A percentile compares a stretch with the other conserved stretches of the same genome.
Evolutionary conservation across 2,797 vertebrate species (phyloP).

Genomic region (Argentina silus): DNA sequence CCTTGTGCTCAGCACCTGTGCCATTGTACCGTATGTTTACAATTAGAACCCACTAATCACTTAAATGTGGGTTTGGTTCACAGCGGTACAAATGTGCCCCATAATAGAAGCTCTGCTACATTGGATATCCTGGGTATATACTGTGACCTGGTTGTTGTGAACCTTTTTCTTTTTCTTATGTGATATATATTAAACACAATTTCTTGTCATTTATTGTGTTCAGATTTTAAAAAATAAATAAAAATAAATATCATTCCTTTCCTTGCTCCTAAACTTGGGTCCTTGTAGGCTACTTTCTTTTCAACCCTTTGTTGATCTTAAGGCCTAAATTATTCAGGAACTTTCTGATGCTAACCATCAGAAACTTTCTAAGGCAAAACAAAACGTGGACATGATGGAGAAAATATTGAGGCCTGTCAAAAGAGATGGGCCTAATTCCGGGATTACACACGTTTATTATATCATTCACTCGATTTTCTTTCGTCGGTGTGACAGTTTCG

Average conservation of each 20-base stretch:
- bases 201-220: too few relatives aligned
- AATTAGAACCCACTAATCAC: constrained; percentile 25
- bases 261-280: too few relatives aligned
- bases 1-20: constrained; percentile 23
- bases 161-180: too few relatives aligned
- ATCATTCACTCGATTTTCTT: constrained; percentile 1
- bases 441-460: constrained; percentile 25
- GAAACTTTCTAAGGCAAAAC: not conserved
- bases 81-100: constrained; percentile 11
- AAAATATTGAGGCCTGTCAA: not conserved
- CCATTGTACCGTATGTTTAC: constrained; percentile 26
- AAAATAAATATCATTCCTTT: too few relatives aligned
- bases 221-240: too few relatives aligned
- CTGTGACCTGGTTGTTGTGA: too few relatives aligned
- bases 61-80: constrained; percentile 24
- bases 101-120: not conserved
- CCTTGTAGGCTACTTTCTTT: not conserved
- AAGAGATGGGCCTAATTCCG: not conserved
- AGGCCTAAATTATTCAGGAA: not conserved
- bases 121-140: too few relatives aligned
- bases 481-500: constrained; percentile 37
- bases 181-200: too few relatives aligned
- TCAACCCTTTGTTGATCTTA: not conserved
- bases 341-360: not conserved
- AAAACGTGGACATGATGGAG: not conserved